These are phyloP conservation scores for Conger conger DNA, from an alignment of 2,113 vertebrate species.

Conservation along the genomic window DNA sequence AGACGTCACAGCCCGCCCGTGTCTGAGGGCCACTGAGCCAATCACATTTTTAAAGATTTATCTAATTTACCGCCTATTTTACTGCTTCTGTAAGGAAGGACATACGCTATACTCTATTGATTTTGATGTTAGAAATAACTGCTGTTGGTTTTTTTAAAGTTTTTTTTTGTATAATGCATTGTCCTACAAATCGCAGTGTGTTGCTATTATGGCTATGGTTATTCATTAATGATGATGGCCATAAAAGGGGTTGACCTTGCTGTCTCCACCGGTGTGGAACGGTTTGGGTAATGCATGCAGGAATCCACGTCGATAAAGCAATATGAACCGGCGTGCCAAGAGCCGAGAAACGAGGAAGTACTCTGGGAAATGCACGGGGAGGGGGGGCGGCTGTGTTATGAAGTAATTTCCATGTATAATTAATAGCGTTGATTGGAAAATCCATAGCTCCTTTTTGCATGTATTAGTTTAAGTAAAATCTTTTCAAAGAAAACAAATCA, in stretches of 20 bases:
- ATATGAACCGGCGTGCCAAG: not conserved
- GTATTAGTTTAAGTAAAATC: too few relatives aligned
- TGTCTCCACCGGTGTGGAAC: not conserved
- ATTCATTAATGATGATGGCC: not conserved
- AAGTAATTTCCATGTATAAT: not conserved
- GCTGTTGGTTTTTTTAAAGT: too few relatives aligned
- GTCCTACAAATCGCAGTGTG: not conserved
- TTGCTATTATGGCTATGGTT: not conserved
- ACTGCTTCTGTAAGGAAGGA: not conserved
- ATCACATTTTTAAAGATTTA: not conserved
- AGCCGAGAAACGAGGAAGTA: not conserved
- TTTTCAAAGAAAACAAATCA: too few relatives aligned
- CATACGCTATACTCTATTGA: not conserved
- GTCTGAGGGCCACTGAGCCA: not conserved
- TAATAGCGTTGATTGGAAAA: not conserved
- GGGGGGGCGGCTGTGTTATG: not conserved
- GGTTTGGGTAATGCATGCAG: not conserved
- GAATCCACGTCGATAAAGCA: not conserved
- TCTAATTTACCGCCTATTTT: not conserved
- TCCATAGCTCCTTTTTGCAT: not conserved
- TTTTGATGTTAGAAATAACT: not conserved
- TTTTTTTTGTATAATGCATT: constrained; percentile 1
- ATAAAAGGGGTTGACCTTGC: not conserved
- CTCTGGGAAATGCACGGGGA: not conserved
- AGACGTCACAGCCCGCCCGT: not conserved